Conservation (phyloP, 2,113 vertebrate genomes). For the Vimba vimba region DNA sequence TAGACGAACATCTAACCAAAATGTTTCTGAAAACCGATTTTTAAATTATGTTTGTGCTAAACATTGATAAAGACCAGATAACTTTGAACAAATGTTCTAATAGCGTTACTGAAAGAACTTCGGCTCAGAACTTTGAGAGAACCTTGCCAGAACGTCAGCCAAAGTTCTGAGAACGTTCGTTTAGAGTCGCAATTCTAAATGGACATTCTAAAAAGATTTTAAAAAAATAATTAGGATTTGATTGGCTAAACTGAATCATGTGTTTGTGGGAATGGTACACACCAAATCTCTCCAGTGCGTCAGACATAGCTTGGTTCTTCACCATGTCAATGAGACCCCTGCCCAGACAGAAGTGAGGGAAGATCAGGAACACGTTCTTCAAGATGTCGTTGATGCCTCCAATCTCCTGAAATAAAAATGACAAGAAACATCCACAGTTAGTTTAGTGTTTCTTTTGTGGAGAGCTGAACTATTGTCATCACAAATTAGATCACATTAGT, state of each 20-base stretch:
- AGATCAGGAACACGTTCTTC: slow-evolving; percentile 97
- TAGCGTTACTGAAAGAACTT: no score
- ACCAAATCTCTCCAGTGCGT: slow-evolving; percentile 97
- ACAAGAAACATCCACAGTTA: background rate
- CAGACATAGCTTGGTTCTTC: slow-evolving; percentile 98
- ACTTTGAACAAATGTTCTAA: no score
- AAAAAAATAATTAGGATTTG: background rate
- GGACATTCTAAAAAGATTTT: background rate
- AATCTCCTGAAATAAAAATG: slow-evolving; percentile 81
- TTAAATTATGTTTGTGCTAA: no score
- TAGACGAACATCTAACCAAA: no score
- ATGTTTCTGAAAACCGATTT: no score
- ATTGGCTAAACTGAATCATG: background rate
- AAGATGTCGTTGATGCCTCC: slow-evolving; percentile 95
- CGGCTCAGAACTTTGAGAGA: no score
- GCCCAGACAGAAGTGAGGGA: slow-evolving; percentile 97
- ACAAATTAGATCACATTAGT: background rate
- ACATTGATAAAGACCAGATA: no score
- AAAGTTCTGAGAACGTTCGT: no score
- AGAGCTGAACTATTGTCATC: no score
- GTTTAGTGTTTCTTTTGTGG: background rate
- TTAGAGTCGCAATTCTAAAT: background rate
- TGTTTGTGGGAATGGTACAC: slow-evolving; percentile 53
- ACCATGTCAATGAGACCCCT: slow-evolving; percentile 98
- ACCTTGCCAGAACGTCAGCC: no score